Percentiles rank a stretch among this genome's conserved stretches.
Conservation (phyloP, 2,113 vertebrate genomes). For the Gymnogyps californianus region DNA sequence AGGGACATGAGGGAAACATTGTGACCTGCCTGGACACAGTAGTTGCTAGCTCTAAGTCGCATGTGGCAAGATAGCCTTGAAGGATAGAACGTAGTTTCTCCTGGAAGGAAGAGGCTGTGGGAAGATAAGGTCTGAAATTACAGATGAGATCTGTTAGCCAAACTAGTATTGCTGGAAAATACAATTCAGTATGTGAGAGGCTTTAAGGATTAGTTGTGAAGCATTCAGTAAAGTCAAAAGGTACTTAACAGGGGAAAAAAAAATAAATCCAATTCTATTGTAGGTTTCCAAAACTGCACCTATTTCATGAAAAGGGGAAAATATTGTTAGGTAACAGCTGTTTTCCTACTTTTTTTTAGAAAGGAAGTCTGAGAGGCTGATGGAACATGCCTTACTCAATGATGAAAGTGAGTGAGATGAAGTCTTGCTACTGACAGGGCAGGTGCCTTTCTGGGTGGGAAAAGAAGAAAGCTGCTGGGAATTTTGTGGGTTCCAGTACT, state of each 20-base stretch:
- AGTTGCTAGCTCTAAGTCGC: not conserved
- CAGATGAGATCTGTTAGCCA: not conserved
- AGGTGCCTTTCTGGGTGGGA: not conserved
- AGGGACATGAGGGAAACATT: not conserved
- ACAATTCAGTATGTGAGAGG: not conserved
- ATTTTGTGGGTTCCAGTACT: not conserved
- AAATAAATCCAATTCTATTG: not conserved
- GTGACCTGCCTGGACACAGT: not conserved
- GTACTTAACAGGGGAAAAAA: accelerated
- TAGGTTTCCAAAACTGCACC: not conserved
- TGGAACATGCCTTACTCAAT: slow-evolving; percentile 96
- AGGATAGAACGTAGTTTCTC: not conserved
- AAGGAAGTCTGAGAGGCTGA: slow-evolving; percentile 79
- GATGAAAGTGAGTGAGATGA: slow-evolving; percentile 89
- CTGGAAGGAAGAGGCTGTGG: not conserved
- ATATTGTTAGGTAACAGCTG: not conserved
- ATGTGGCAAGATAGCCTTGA: not conserved
- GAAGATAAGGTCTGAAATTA: not conserved
- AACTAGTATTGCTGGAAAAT: not conserved
- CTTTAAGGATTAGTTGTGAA: not conserved
- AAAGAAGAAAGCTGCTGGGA: not conserved
- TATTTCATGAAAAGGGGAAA: not conserved
- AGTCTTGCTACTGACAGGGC: not conserved
- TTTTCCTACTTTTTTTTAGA: slow-evolving; percentile 65
- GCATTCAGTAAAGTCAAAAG: not conserved